Base-by-base conservation (phyloP, 1,140 invertebrate genomes). In the Parapsyche elsis region DNA sequence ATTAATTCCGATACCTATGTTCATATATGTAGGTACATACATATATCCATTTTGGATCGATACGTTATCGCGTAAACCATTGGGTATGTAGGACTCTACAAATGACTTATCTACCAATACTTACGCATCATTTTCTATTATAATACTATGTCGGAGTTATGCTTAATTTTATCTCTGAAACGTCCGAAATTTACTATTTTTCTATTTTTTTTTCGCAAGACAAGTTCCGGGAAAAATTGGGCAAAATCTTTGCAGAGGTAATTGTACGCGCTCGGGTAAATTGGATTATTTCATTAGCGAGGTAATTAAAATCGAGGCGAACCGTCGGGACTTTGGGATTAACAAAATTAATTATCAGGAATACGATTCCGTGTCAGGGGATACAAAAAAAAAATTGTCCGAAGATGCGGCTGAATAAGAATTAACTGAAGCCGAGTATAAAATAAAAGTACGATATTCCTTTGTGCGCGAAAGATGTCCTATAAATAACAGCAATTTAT, bases 221-320 rank as follows among this genome's bases (percentile, higher is more conserved):
- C 14, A 10, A 16, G 14, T 10, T 10, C 4, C 53, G 53, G 53
- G 53, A 16, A 21, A 23, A 26, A 67, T 67, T 21, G 12, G 2
- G 61, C 19, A 67, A 16, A 57, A 57, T 67, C 19, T 67, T 23
- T 67, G 21, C 19, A 5, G 21, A 23, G 71, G 38, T 45, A 73
- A 45, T 46, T 73, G 71, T 49, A 49, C 44, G 44, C 16, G 30
- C 38, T 73, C 71, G 30, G 46, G 45, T 4, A 73, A 73, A 73
- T 73, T 73, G 71, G 71, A 73, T 73, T 73, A 73, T 73, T 73
- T 73, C 38, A 73, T 73, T 73, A 73, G 71, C 71, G 71, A 16
- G 38, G 21, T 73, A 73, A 73, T 73, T 73, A 73, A 49, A 73
- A 73, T 46, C 71, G 71, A 46, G 38, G 71, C 71, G 71, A 23